Conservation (phyloP, 2,113 vertebrate genomes). For the Enhydra lutris region DNA sequence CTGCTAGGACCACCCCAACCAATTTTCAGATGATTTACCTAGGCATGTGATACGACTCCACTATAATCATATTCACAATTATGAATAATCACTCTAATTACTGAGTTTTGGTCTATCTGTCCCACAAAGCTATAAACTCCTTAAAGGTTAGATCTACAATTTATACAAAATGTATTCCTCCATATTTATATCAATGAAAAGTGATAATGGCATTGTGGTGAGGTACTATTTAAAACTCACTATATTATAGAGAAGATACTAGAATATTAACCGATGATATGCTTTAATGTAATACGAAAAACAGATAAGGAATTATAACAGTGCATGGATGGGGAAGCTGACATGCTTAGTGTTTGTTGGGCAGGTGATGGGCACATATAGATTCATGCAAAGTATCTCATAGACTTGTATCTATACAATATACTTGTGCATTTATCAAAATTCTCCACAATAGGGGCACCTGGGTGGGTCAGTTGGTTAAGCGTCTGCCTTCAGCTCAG, state of each 20-base stretch:
- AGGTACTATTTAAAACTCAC: neutral
- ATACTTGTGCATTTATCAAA: neutral
- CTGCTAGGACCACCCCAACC: neutral
- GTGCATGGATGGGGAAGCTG: rapidly evolving
- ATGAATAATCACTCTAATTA: neutral
- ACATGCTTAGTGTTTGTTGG: neutral
- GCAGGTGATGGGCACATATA: neutral
- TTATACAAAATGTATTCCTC: neutral
- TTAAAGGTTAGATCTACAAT: neutral
- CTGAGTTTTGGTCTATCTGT: neutral
- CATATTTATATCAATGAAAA: neutral
- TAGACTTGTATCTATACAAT: neutral
- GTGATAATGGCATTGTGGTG: neutral
- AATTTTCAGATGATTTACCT: neutral
- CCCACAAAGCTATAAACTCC: neutral
- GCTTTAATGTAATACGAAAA: neutral
- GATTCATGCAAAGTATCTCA: neutral
- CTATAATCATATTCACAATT: neutral
- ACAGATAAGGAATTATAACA: no score
- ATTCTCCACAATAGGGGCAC: neutral
- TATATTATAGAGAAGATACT: neutral
- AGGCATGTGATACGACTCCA: neutral
- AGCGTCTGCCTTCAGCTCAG: no score
- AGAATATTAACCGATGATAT: neutral
- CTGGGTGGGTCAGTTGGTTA: no score